Evolutionary conservation across 92 coral and sea anemone species (phyloP).

Genomic region (Porites rus): DNA sequence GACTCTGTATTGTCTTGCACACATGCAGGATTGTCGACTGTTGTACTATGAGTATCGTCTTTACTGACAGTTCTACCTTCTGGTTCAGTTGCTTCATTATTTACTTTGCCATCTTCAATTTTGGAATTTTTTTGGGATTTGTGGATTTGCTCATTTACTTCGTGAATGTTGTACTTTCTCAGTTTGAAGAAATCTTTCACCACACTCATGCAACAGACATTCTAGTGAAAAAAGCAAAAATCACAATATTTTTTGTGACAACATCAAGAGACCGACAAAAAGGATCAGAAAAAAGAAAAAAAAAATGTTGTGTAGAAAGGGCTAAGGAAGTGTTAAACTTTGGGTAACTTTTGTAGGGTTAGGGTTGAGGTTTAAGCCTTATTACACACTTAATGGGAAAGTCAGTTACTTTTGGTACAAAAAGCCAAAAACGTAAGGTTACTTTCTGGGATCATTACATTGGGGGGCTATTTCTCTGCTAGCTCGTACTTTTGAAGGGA

Average conservation of each 20-base stretch:
- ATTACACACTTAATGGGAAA: too few relatives aligned
- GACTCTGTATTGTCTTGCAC: not conserved
- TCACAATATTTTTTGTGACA: not conserved
- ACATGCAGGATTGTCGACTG: not conserved
- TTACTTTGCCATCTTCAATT: not conserved
- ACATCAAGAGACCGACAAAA: not conserved
- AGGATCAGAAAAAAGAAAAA: too few relatives aligned
- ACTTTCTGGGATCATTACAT: too few relatives aligned
- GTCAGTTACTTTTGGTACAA: too few relatives aligned
- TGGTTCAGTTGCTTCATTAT: not conserved
- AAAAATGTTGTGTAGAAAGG: too few relatives aligned
- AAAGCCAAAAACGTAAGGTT: too few relatives aligned
- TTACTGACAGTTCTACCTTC: not conserved
- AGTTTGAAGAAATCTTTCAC: conserved; percentile 80
- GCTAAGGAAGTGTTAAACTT: too few relatives aligned
- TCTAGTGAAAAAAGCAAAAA: conserved; percentile 53
- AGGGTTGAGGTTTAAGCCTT: too few relatives aligned
- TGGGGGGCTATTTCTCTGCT: too few relatives aligned
- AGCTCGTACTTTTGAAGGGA: too few relatives aligned
- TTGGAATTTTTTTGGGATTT: conserved; percentile 9
- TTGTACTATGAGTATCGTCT: not conserved
- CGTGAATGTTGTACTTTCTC: conserved; percentile 92
- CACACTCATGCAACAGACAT: conserved; percentile 87
- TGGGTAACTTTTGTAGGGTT: too few relatives aligned
- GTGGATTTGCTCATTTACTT: conserved; percentile 56